Evolutionary conservation across 35 echinoderm and acorn worm genomes (phyloP).

Genomic region (Heliocidaris tuberculata): DNA sequence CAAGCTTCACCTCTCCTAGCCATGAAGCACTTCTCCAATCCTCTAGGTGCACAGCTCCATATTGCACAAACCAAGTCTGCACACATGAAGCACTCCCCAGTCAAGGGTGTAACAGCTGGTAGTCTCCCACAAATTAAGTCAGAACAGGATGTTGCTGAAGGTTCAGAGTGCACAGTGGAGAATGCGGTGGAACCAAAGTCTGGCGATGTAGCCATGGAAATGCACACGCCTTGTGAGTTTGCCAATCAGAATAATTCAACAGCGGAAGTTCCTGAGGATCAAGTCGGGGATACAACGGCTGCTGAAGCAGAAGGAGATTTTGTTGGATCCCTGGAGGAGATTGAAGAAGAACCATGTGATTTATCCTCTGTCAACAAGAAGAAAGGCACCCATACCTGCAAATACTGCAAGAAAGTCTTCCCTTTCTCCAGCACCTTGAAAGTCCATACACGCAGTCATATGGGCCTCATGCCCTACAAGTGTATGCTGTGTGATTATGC

Average conservation of each 20-base stretch:
- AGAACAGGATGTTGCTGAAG: conserved; percentile 21
- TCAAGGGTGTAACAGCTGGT: conserved; percentile 61
- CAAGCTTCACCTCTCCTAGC: conserved; percentile 34
- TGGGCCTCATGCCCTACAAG: conserved; percentile 87
- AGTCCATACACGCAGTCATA: conserved; percentile 88
- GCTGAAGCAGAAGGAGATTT: conserved; percentile 28
- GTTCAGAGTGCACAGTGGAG: background rate
- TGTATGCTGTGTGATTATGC: conserved; percentile 96
- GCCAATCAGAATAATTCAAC: conserved; percentile 52
- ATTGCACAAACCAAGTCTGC: background rate
- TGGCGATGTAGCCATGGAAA: conserved; percentile 71
- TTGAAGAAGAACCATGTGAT: conserved; percentile 53
- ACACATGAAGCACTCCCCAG: conserved; percentile 49
- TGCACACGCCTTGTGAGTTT: conserved; percentile 75
- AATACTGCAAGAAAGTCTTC: conserved; percentile 88
- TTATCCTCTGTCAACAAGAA: conserved; percentile 52
- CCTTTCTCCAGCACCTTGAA: conserved; percentile 81
- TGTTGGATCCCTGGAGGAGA: conserved; percentile 26
- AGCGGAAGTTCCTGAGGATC: conserved; percentile 29
- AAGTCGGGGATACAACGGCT: background rate
- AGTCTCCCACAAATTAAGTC: conserved; percentile 47
- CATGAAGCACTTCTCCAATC: conserved; percentile 23
- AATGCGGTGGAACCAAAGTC: conserved; percentile 53
- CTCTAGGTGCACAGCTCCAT: background rate
- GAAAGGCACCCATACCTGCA: conserved; percentile 68